Conservation (phyloP, 2,797 vertebrate species). For the Peromyscus eremicus region DNA sequence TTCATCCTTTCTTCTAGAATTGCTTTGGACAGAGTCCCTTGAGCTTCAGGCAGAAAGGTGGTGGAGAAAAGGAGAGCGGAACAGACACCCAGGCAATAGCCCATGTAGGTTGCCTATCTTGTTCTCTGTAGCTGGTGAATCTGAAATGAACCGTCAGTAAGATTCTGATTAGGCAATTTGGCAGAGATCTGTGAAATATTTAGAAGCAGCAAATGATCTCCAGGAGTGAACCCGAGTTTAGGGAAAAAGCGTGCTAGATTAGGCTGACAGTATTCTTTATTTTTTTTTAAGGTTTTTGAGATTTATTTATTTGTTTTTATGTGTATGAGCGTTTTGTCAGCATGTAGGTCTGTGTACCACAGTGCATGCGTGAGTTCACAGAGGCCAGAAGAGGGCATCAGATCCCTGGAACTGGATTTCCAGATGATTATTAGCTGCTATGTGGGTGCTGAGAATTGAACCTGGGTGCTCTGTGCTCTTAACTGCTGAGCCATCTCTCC, state of each 20-base stretch:
- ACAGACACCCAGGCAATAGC: neutral
- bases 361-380: neutral
- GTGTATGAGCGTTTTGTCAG: neutral
- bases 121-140: neutral
- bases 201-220: constrained; percentile 13
- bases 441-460: neutral
- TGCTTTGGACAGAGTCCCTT: neutral
- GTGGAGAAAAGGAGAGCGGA: neutral
- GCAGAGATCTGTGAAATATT: constrained; percentile 17
- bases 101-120: neutral
- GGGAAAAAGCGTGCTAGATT: neutral
- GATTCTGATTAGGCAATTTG: constrained; percentile 40
- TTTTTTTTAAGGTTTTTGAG: neutral
- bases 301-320: neutral
- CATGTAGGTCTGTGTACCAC: too few relatives aligned
- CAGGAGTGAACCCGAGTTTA: constrained; percentile 25
- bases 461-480: neutral
- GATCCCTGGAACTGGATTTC: neutral
- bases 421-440: neutral
- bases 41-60: neutral
- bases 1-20: neutral
- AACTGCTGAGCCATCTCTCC: neutral
- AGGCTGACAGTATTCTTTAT: neutral
- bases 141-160: neutral
- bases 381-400: neutral